phyloP scores from a whole-genome alignment of 2,113 vertebrate genomes.

The Phyllopteryx taeniolatus region DNA sequence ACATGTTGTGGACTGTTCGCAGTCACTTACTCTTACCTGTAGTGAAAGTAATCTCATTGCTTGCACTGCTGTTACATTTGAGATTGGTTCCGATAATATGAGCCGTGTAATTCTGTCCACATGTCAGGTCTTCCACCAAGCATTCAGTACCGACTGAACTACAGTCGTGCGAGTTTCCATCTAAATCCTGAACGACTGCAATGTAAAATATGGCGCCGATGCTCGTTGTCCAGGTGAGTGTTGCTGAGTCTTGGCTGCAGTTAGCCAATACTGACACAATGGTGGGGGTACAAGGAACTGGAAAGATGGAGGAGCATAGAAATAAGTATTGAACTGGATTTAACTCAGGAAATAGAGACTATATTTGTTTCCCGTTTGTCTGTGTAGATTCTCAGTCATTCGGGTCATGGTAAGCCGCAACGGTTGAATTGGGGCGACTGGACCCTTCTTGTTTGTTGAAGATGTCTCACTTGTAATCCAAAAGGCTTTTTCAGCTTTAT shows the following conservation, averaged over 20 bases:
- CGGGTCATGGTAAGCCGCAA: no score
- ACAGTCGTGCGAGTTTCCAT: constrained; percentile 52
- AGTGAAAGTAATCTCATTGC: constrained; percentile 35
- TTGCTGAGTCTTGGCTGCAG: constrained; percentile 59
- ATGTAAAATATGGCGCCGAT: constrained; percentile 58
- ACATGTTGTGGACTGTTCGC: not conserved
- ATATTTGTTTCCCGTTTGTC: no score
- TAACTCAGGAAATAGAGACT: not conserved
- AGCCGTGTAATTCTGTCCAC: constrained; percentile 66
- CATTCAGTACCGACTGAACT: constrained; percentile 43
- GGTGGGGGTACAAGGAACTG: constrained; percentile 72
- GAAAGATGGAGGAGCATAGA: not conserved
- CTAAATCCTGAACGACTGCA: constrained; percentile 34
- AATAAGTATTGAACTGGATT: not conserved
- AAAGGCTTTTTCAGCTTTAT: no score
- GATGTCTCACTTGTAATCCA: no score
- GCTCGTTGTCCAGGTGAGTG: constrained; percentile 57
- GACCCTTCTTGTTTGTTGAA: no score
- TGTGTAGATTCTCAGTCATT: not conserved
- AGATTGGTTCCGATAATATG: constrained; percentile 59
- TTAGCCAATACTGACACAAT: constrained; percentile 33
- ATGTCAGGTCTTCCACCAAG: constrained; percentile 57
- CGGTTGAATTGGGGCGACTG: no score
- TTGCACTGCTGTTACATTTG: constrained; percentile 67
- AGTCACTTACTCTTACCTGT: constrained; percentile 59